Evolutionary conservation across 2,888 invertebrate species (phyloP).

Genomic region (Harpagoxenus sublaevis): DNA sequence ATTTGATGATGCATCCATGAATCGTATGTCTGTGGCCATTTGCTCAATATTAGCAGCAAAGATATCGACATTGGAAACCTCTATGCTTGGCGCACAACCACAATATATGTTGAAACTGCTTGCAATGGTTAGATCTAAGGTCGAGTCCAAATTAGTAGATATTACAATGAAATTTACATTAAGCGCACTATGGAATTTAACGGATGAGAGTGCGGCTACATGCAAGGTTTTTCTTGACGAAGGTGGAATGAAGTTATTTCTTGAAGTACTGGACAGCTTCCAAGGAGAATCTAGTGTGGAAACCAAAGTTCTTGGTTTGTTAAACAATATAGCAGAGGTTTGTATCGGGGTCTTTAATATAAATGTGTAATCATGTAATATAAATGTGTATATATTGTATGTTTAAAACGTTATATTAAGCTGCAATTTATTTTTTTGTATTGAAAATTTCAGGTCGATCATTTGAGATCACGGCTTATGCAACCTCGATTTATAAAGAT

Average conservation of each 20-base stretch:
- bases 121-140: conserved; percentile 88
- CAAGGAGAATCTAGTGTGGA: conserved; percentile 90
- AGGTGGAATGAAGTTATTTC: conserved; percentile 90
- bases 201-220: conserved; percentile 92
- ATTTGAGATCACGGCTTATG: conserved; percentile 87
- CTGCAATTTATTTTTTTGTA: conserved; percentile 9
- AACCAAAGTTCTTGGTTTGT: conserved; percentile 91
- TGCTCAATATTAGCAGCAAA: conserved; percentile 90
- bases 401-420: neutral
- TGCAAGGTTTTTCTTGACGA: conserved; percentile 90
- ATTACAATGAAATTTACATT: conserved; percentile 92
- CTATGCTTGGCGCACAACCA: conserved; percentile 89
- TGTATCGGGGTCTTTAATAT: conserved; percentile 47
- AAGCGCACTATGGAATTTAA: conserved; percentile 93
- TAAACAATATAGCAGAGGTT: conserved; percentile 93
- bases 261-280: conserved; percentile 89
- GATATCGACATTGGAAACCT: conserved; percentile 90
- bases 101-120: conserved; percentile 91
- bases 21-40: conserved; percentile 93
- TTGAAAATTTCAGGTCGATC: conserved; percentile 86
- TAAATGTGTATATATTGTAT: neutral
- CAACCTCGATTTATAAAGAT: conserved; percentile 87
- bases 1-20: conserved; percentile 91
- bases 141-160: conserved; percentile 87
- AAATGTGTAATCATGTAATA: neutral